Evolutionary conservation across 2,113 vertebrate species (phyloP).

Genomic region (Propithecus coquereli): DNA sequence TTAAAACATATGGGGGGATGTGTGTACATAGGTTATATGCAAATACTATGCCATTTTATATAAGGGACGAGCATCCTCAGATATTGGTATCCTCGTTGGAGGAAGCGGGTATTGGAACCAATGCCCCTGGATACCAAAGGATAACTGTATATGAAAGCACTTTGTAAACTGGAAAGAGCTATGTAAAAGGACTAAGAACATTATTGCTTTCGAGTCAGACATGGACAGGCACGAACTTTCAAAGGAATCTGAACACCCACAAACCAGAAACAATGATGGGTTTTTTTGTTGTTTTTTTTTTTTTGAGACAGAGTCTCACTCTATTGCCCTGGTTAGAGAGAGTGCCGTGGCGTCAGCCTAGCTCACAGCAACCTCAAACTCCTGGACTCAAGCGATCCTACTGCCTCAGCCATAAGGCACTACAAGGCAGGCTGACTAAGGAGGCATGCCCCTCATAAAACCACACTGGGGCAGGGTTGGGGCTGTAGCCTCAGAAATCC

Average conservation of each 20-base stretch:
- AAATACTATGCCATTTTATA: not conserved
- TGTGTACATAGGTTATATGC: not conserved
- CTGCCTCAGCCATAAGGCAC: not conserved
- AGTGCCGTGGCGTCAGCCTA: too few relatives aligned
- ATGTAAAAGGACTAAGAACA: not conserved
- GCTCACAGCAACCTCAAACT: too few relatives aligned
- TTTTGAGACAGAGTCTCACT: too few relatives aligned
- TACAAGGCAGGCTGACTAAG: slow-evolving; percentile 11
- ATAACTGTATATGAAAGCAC: not conserved
- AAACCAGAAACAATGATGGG: slow-evolving; percentile 32
- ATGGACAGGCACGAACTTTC: slow-evolving; percentile 65
- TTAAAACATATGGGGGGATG: not conserved
- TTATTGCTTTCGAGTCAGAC: slow-evolving; percentile 42
- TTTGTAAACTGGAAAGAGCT: slow-evolving; percentile 33
- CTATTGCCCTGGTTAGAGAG: too few relatives aligned
- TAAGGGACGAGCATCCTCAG: not conserved
- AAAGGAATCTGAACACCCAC: slow-evolving; percentile 58
- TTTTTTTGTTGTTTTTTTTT: too few relatives aligned
- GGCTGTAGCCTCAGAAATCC: not conserved
- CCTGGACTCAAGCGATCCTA: too few relatives aligned
- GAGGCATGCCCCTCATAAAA: slow-evolving; percentile 3
- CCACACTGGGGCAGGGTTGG: not conserved
- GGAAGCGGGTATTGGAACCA: not conserved
- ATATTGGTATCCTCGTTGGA: not conserved
- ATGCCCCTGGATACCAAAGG: not conserved